Evolutionary conservation across 92 coral and sea anemone genomes (phyloP).

Genomic region (Epizoanthus rinbou): DNA sequence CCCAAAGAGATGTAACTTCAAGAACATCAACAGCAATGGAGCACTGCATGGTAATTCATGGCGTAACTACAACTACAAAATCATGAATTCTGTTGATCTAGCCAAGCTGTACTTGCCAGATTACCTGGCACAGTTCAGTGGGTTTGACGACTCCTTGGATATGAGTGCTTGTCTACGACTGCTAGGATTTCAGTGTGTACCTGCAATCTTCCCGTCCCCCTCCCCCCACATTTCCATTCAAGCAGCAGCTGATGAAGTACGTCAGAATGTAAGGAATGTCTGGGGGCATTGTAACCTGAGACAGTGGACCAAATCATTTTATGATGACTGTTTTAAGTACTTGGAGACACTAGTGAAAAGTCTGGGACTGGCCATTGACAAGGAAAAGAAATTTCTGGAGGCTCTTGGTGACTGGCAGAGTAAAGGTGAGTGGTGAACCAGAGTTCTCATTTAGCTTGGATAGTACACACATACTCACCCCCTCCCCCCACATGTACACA

Average conservation of each 20-base stretch:
- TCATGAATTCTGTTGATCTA: slow-evolving; percentile 27
- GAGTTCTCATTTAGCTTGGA: too few relatives aligned
- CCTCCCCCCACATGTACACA: too few relatives aligned
- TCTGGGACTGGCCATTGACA: slow-evolving; percentile 37
- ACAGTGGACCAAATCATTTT: slow-evolving; percentile 33
- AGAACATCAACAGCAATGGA: slow-evolving; percentile 38
- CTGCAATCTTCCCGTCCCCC: slow-evolving; percentile 15
- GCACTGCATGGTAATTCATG: not conserved
- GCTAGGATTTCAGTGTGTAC: not conserved
- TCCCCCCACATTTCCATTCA: slow-evolving; percentile 14
- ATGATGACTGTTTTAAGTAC: slow-evolving; percentile 38
- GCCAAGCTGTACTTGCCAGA: slow-evolving; percentile 49
- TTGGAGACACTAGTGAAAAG: slow-evolving; percentile 35
- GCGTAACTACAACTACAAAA: slow-evolving; percentile 31
- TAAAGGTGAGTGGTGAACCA: slow-evolving; percentile 19
- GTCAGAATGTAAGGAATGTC: slow-evolving; percentile 35
- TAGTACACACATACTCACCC: too few relatives aligned
- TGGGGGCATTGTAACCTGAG: slow-evolving; percentile 44
- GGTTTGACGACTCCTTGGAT: slow-evolving; percentile 48
- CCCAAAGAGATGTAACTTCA: slow-evolving; percentile 15
- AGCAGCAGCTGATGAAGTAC: slow-evolving; percentile 46
- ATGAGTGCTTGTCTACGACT: slow-evolving; percentile 44
- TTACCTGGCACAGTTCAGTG: slow-evolving; percentile 37
- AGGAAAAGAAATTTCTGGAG: slow-evolving; percentile 23
- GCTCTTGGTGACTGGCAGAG: slow-evolving; percentile 33